Base-by-base conservation (phyloP, 2,113 vertebrate species). In the Columbina picui region DNA sequence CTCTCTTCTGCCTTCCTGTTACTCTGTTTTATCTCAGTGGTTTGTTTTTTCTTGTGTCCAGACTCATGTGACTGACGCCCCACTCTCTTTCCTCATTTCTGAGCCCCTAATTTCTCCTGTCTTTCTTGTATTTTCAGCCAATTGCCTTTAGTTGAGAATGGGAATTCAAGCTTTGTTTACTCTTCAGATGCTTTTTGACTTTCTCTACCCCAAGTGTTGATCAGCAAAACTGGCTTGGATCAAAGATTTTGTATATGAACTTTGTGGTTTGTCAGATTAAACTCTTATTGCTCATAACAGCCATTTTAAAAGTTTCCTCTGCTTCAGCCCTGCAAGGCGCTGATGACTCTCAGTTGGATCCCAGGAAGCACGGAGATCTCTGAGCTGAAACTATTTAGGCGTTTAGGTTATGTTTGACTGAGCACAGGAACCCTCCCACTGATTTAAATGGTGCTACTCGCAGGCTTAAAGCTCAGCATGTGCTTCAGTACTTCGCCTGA, bases 381-480 rank as follows among this genome's bases (percentile, higher is more conserved):
- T 94, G 77, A 93, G n/a, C 74, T 56, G 30, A 75, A 87, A 65
- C 65, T 59, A 32, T 81, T 84, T n/a, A 78, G 73, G n/a, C 79
- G 65, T 27, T 74, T 87, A 76, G 75, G 49, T 49, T 83, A 75
- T 8, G 27, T 56, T 50, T 83, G 32, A 85, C 36, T 43, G 71
- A 59, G 69, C 53, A 69, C 1, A 73, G 49, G 43, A 94, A 36
- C 45, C 39, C 76, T 32, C 45, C 41, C 32, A 61, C 41, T 50
- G 70, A 89, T 57, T 90, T 89, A 75, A 96, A 87, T 2, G 16
- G 57, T 55, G 85, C 55, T 84, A 49, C 69, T 64, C 0, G 0
- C 45, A 82, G 87, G 77, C 89, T 73, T 79, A 87, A 96, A 87
- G 93, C 84, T 71, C 87, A 93, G 93, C 57, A 22, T 38, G 87